Base-by-base conservation (phyloP, 2,888 invertebrate genomes). In the Heliconius ethilla region DNA sequence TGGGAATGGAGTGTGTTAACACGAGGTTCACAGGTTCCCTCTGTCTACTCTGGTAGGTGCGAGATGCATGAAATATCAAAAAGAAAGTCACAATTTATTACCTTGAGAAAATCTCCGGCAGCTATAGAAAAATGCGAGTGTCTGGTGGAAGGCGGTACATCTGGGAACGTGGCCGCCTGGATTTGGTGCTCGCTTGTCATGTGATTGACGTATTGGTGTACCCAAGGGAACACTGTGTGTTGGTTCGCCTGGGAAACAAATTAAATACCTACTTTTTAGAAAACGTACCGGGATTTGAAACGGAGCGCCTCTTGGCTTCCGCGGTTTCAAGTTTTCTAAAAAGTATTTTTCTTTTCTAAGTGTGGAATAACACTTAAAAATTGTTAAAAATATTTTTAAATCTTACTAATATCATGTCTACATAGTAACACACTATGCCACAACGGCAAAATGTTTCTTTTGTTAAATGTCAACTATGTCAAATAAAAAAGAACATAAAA, bases 41-140 rank as follows among this genome's bases (percentile, higher is more conserved):
- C 4, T 29, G 29, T 5, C 29, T 29, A 55, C 4, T 29, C 29
- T 29, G 4, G 4, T 29, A 29, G 29, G 29, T 29, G 29, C 29
- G 29, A 5, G 29, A 33, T 33, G 33, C 33, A 0, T 6, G 7
- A 33, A 33, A 33, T 33, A 45, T 15, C 15, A 45, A 45, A 45
- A 45, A 45, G 0, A 45, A 45, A 45, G 4, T 45, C 15, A 51
- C 18, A 15, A 51, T 18, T 18, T 18, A 59, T 13, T 84, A 98
- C 98, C 95, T 99, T 98, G 25, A 99, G 94, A 88, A 99, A 99
- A 89, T 99, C 99, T 0, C 99, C 99, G 22, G 99, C 99, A 0
- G 98, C 97, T 97, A 99, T 99, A 6, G 98, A 98, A 91, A 99
- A 98, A 87, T 96, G 94, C 0, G 94, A 92, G 69, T 95, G 93